Conservation (phyloP, 2,113 vertebrate genomes). For the Capra hircus region DNA sequence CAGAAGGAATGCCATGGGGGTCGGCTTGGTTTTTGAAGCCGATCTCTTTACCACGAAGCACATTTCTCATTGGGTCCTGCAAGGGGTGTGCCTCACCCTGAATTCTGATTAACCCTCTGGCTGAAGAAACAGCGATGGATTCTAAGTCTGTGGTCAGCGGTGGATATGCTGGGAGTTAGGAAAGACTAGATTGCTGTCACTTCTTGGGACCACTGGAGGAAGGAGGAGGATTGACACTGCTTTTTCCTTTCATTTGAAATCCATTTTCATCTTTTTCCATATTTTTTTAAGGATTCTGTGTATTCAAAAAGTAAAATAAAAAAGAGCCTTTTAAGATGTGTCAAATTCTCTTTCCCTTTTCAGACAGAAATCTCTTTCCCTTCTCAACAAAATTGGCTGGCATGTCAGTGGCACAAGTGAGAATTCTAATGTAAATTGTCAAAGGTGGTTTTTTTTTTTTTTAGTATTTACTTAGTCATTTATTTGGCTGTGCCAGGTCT, state of each 20-base stretch:
- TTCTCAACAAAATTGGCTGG: background rate
- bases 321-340: background rate
- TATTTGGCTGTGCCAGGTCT: background rate
- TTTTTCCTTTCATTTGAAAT: background rate
- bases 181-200: accelerated
- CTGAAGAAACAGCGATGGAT: accelerated
- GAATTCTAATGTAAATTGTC: no score
- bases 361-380: background rate
- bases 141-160: accelerated
- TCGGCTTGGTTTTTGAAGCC: conserved; percentile 93
- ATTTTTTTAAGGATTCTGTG: background rate
- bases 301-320: background rate
- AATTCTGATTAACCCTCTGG: conserved; percentile 82
- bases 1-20: conserved; percentile 92
- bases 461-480: background rate
- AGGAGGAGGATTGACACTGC: background rate
- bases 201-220: background rate
- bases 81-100: conserved; percentile 92
- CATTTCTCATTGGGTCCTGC: conserved; percentile 94
- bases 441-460: accelerated
- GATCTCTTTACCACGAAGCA: conserved; percentile 90
- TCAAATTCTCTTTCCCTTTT: background rate
- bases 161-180: background rate
- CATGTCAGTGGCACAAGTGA: background rate
- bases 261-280: background rate